Evolutionary conservation across 2,797 vertebrate genomes (phyloP).

Genomic region (Emydoidea blandingii): DNA sequence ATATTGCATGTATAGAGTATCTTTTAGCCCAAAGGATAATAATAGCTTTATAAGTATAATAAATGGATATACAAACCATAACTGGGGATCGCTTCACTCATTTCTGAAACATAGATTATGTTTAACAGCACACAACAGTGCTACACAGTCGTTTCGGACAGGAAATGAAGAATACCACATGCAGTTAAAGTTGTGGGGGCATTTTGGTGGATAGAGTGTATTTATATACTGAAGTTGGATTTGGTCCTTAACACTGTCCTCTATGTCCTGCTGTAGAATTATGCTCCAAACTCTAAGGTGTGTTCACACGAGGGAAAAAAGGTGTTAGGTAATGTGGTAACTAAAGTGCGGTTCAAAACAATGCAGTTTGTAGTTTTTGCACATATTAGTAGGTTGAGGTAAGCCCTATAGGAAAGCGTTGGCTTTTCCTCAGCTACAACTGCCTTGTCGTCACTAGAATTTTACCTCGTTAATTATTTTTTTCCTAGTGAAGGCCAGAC

Average conservation of each 20-base stretch:
- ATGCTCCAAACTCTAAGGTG: neutral
- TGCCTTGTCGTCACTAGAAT: neutral
- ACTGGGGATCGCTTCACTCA: neutral
- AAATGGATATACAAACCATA: neutral
- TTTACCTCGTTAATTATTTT: neutral
- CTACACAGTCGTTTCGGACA: neutral
- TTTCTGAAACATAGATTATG: neutral
- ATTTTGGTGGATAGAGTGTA: neutral
- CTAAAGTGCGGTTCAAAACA: neutral
- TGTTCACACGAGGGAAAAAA: neutral
- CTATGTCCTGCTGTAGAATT: neutral
- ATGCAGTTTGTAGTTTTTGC: neutral
- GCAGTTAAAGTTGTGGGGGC: neutral
- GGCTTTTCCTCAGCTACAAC: neutral
- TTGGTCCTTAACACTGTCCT: neutral
- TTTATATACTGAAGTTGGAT: neutral
- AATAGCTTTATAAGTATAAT: neutral
- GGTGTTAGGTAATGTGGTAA: neutral
- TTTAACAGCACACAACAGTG: neutral
- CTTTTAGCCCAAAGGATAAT: neutral
- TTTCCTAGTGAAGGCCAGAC: neutral
- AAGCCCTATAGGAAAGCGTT: neutral
- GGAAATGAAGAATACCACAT: neutral
- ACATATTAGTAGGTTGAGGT: neutral
- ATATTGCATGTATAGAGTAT: neutral